Base-by-base conservation (phyloP, 2,113 vertebrate genomes). In the Abramis brama region DNA sequence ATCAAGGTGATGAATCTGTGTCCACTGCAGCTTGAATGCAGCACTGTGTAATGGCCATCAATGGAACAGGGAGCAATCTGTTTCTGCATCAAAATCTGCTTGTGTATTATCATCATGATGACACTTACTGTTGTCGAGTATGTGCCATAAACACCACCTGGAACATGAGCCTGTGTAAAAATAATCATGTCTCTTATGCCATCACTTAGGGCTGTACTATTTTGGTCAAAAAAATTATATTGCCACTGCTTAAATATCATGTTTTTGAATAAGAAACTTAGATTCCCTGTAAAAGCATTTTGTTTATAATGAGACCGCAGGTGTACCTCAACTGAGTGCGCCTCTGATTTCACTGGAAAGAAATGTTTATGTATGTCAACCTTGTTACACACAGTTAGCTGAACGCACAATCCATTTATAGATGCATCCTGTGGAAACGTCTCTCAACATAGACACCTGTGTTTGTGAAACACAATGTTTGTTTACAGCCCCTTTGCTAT, bases 1-100 rank as follows among this genome's bases (percentile, higher is more conserved):
- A 80, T 87, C 59, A 80, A 77, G 77, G 81, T 78, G 86, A 90
- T 91, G 86, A 89, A 88, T 92, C 84, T 81, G 71, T 81, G 79
- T 62, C 60, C n/a, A 79, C 87, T 86, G 84, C 81, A 21, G 86
- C 68, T 86, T 64, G 27, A 86, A 47, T 82, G 84, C 82, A 2
- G 82, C 66, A 82, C 17, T 78, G 82, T n/a, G 62, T 85, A 52
- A 73, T 73, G 21, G n/a, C 36, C n/a, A 39, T 23, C 36, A 39
- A n/a, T 73, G 36, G 36, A 73, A 23, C 70, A 6, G 70, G 36
- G 12, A 30, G 25, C 33, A 70, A 39, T 60, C 19, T 9, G 15
- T 70, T 70, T 36, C 13, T 19, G 13, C 17, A 39, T 39, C 68
- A 39, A 39, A 73, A 43, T 71, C 68, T 39, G 7, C 68, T 66